A percentile compares a stretch with the other conserved stretches of the same genome.
Conservation (phyloP, 2,113 vertebrate genomes). For the Spizaetus ornatus region DNA sequence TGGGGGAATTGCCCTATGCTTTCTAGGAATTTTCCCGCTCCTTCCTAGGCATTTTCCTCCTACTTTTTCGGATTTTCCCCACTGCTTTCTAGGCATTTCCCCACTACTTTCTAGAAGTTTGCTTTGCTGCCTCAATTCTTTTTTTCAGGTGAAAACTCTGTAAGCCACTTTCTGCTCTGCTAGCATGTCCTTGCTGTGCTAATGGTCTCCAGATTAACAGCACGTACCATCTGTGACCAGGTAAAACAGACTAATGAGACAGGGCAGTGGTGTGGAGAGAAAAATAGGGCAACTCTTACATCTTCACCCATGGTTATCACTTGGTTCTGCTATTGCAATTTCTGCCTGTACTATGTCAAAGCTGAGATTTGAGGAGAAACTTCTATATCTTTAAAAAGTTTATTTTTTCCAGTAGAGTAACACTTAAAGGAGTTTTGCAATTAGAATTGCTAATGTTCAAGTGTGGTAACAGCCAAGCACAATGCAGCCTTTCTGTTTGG, state of each 20-base stretch:
- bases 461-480: neutral
- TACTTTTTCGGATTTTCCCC: neutral
- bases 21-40: neutral
- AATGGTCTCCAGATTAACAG: neutral
- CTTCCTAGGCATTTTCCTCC: neutral
- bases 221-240: neutral
- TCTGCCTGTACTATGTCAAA: neutral
- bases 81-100: neutral
- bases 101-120: neutral
- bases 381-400: neutral
- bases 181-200: neutral
- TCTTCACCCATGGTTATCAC: neutral
- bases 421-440: neutral
- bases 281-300: neutral
- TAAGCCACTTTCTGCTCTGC: neutral
- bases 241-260: neutral
- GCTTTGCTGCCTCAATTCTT: neutral
- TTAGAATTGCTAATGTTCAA: slow-evolving; percentile 44
- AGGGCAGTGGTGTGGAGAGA: neutral
- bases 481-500: slow-evolving; percentile 18
- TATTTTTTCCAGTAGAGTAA: neutral
- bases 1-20: neutral
- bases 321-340: neutral
- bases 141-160: neutral
- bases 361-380: neutral